Evolutionary conservation across 2,797 vertebrate genomes (phyloP).

Genomic region (Acomys russatus): DNA sequence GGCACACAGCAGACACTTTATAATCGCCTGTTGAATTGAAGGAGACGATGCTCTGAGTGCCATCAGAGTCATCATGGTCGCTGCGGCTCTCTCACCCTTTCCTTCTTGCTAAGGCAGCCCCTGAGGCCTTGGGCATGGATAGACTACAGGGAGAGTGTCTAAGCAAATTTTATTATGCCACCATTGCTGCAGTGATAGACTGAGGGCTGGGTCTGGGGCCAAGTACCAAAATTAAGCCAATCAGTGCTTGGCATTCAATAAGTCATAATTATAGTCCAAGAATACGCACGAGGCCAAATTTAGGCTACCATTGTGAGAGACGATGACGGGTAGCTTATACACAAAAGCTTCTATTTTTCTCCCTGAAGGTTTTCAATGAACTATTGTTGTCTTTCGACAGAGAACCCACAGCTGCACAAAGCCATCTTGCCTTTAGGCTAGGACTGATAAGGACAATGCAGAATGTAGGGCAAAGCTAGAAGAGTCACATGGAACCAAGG

Average conservation of each 20-base stretch:
- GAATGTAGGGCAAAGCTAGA: neutral
- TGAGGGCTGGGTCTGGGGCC: neutral
- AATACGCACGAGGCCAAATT: constrained; percentile 21
- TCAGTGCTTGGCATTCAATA: neutral
- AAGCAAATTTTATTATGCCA: neutral
- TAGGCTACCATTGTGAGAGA: neutral
- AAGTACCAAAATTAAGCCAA: neutral
- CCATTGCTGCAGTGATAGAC: neutral
- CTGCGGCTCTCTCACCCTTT: neutral
- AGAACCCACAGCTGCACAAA: neutral
- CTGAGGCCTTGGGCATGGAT: neutral
- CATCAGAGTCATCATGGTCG: neutral
- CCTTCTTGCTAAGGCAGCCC: neutral
- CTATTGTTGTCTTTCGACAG: constrained; percentile 7
- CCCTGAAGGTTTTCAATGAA: constrained; percentile 13
- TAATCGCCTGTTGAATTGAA: neutral
- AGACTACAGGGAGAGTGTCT: neutral
- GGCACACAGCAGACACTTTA: neutral
- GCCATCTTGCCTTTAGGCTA: neutral
- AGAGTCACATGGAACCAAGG: neutral
- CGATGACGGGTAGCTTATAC: neutral
- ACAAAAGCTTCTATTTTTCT: neutral
- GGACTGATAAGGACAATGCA: neutral
- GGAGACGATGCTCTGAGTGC: neutral
- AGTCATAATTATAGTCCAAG: neutral